These are phyloP conservation scores for Drosophila persimilis DNA, from an alignment of 1,140 invertebrate genomes.

Conservation along the genomic window DNA sequence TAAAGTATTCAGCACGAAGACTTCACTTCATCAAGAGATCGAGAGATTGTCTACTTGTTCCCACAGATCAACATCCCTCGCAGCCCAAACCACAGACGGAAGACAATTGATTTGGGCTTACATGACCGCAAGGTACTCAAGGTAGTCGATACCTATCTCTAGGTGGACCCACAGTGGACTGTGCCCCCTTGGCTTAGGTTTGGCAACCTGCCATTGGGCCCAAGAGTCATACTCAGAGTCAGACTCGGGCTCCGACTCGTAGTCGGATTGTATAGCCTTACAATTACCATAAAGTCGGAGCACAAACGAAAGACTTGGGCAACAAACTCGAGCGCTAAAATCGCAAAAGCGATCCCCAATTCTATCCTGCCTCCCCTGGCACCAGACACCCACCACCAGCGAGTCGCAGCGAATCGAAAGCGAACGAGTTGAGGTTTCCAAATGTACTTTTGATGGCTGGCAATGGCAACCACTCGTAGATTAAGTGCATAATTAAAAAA, in stretches of 20 bases:
- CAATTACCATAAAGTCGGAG: constrained; percentile 37
- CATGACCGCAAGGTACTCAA: constrained; percentile 11
- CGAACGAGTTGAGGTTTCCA: constrained; percentile 69
- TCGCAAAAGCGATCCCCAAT: constrained; percentile 23
- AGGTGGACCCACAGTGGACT: constrained; percentile 1
- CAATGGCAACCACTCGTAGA: constrained; percentile 7
- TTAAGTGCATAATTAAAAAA: constrained; percentile 68
- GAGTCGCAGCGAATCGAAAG: constrained; percentile 36
- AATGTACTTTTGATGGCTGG: constrained; percentile 60
- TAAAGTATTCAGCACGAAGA: too few species aligned
- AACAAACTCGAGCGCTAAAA: constrained; percentile 39
- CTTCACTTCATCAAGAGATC: too few species aligned
- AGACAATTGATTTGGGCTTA: constrained; percentile 18
- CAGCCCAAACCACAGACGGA: not conserved
- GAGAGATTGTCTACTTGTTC: too few species aligned
- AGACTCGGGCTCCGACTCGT: too few species aligned
- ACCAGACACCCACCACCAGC: constrained; percentile 9
- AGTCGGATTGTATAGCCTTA: constrained; percentile 7
- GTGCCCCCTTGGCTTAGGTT: constrained; percentile 28
- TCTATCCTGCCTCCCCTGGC: not conserved
- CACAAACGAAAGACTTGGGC: constrained; percentile 40
- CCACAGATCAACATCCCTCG: constrained; percentile 7
- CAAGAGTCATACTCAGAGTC: too few species aligned
- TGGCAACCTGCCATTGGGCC: constrained; percentile 38
- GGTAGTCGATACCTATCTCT: constrained; percentile 27